Base-by-base conservation (phyloP, 2,797 vertebrate species). In the Cynodonichthys magdalenae region DNA sequence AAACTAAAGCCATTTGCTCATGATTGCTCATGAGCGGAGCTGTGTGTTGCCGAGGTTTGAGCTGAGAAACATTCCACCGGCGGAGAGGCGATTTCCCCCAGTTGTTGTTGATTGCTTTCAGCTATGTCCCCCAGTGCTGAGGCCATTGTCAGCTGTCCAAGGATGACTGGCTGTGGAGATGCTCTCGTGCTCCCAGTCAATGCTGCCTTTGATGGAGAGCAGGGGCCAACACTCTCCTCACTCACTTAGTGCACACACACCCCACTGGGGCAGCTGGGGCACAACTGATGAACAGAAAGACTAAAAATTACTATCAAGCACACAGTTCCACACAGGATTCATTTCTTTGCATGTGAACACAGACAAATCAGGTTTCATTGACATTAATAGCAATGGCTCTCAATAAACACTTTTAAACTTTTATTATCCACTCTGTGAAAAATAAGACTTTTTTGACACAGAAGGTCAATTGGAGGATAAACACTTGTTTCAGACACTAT, bases 71-170 rank as follows among this genome's bases (percentile, higher is more conserved):
- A 69, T 79, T 71, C 85, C 77, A 67, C 71, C 68, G 66, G 77
- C 80, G 69, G 64, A 34, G 68, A 75, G 70, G 76, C 75, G 34
- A 82, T 84, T 79, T 63, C 64, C 75, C 67, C 63, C 80, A 62
- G 80, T 77, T 83, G 79, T 71, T 87, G 86, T 78, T 83, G 85
- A 89, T 76, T 83, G 81, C 80, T 81, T 58, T 79, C 82, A 81
- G 84, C 75, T 53, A 63, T 42, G 70, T 77, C 79, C 82, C 29
- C 83, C 69, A 29, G 46, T 73, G 83, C 68, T 70, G 56, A 18
- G 59, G 75, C 79, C 60, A 82, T 86, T 89, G 89, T 91, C 84
- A 87, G 84, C 80, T 81, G 82, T 88, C 85, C 82, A 87, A 86
- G 85, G 80, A 78, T 87, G 88, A 87, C 83, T 84, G 87, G 79